phyloP scores from a whole-genome alignment of 1,140 invertebrate species.

The Periplaneta americana region DNA sequence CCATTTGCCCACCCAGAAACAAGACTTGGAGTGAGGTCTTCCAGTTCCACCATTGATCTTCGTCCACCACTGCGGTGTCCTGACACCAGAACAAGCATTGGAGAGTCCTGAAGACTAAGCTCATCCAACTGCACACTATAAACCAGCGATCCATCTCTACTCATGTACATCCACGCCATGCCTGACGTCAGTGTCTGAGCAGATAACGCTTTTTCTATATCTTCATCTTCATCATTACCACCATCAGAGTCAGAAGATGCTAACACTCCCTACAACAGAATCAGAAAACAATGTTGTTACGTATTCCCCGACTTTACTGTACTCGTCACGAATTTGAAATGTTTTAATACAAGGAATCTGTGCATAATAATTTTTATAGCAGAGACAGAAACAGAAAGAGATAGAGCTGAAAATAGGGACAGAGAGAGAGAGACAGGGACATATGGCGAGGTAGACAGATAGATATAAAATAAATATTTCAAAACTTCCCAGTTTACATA shows the following conservation, averaged over 20 bases:
- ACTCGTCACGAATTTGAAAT: no score
- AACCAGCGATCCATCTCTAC: constrained; percentile 63
- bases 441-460: no score
- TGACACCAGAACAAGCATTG: constrained; percentile 63
- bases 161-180: constrained; percentile 72
- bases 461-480: no score
- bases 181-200: constrained; percentile 44
- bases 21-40: constrained; percentile 57
- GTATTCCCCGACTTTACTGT: no score
- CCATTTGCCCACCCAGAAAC: constrained; percentile 55
- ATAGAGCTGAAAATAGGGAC: no score
- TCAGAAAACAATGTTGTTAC: no score
- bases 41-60: constrained; percentile 58
- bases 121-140: constrained; percentile 62
- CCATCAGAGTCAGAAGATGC: constrained; percentile 5
- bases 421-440: no score
- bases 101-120: constrained; percentile 31
- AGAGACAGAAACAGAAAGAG: no score
- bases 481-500: no score
- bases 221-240: background rate
- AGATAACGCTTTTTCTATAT: background rate
- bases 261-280: constrained; percentile 1
- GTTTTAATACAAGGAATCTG: no score
- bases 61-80: constrained; percentile 43
- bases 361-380: no score